Percentiles rank a stretch among this genome's conserved stretches.
These are phyloP conservation scores for Gastracanthus pulcherrimus DNA, from an alignment of 2,888 invertebrate species.

Conservation along the genomic window DNA sequence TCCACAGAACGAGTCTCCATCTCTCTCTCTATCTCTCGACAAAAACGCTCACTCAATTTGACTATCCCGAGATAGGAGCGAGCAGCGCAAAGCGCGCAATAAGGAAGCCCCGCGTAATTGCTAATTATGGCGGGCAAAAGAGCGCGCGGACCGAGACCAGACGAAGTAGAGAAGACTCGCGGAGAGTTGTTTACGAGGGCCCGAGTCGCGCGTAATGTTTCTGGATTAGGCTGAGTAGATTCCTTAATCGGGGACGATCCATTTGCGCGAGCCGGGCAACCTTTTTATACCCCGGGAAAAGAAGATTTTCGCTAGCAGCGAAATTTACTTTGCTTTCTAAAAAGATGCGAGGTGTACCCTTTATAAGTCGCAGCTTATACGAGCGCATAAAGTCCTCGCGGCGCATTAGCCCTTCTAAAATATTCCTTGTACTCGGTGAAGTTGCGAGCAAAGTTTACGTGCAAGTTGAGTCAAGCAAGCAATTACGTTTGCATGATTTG, in stretches of 20 bases:
- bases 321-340: constrained; percentile 21
- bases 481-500: background rate
- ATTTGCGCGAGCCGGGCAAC: constrained; percentile 1
- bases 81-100: background rate
- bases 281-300: background rate
- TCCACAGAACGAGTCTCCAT: background rate
- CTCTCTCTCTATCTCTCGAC: background rate
- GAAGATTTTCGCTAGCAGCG: background rate
- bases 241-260: constrained; percentile 54
- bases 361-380: background rate
- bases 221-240: constrained; percentile 58
- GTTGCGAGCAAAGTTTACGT: background rate
- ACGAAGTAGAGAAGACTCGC: background rate
- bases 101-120: background rate
- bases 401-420: background rate
- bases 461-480: background rate
- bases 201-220: constrained; percentile 43
- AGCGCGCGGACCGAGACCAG: too few species aligned
- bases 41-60: background rate
- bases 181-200: constrained; percentile 54
- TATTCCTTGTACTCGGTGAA: background rate
- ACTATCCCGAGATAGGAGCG: background rate
- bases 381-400: too few species aligned
- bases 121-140: background rate
- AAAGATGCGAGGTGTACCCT: constrained; percentile 2